These are phyloP conservation scores for Athripsodes cinereus DNA, from an alignment of 2,888 invertebrate genomes.

Conservation along the genomic window DNA sequence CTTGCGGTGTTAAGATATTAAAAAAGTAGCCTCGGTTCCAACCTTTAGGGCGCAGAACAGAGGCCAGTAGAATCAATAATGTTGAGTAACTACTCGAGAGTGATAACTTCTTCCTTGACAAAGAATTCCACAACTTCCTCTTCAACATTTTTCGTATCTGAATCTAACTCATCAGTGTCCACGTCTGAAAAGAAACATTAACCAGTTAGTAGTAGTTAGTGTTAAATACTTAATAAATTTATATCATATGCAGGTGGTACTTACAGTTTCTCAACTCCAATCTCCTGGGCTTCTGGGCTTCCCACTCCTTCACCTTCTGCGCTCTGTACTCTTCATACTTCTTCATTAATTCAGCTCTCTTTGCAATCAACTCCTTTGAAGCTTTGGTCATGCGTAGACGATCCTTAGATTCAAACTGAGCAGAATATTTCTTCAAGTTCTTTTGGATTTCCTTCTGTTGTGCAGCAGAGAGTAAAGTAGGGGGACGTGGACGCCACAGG, in stretches of 20 bases:
- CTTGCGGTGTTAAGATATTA: slow-evolving; percentile 4
- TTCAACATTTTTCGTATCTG: slow-evolving; percentile 79
- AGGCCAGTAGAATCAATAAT: neutral
- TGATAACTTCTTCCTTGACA: slow-evolving; percentile 87
- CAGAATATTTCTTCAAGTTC: slow-evolving; percentile 94
- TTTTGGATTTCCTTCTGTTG: slow-evolving; percentile 94
- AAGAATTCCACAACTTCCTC: slow-evolving; percentile 97
- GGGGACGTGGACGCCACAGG: slow-evolving; percentile 92
- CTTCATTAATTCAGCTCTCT: slow-evolving; percentile 81
- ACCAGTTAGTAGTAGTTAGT: too few relatives aligned
- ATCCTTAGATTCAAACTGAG: slow-evolving; percentile 95
- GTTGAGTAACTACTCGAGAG: slow-evolving; percentile 62
- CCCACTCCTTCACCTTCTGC: slow-evolving; percentile 68
- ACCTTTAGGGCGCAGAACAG: neutral
- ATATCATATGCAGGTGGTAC: slow-evolving; percentile 41
- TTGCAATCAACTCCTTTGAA: slow-evolving; percentile 91
- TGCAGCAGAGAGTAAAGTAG: slow-evolving; percentile 73
- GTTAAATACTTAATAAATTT: too few relatives aligned
- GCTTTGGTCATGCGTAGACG: slow-evolving; percentile 86
- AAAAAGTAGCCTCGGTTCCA: neutral
- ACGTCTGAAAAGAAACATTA: slow-evolving; percentile 60
- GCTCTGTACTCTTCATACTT: slow-evolving; percentile 79
- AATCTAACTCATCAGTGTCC: slow-evolving; percentile 89
- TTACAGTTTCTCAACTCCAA: slow-evolving; percentile 82
- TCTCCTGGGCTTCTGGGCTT: slow-evolving; percentile 70